Percentiles rank a stretch among this genome's conserved stretches.
Conservation (phyloP, 2,888 invertebrate genomes). For the Amphipyra berbera region DNA sequence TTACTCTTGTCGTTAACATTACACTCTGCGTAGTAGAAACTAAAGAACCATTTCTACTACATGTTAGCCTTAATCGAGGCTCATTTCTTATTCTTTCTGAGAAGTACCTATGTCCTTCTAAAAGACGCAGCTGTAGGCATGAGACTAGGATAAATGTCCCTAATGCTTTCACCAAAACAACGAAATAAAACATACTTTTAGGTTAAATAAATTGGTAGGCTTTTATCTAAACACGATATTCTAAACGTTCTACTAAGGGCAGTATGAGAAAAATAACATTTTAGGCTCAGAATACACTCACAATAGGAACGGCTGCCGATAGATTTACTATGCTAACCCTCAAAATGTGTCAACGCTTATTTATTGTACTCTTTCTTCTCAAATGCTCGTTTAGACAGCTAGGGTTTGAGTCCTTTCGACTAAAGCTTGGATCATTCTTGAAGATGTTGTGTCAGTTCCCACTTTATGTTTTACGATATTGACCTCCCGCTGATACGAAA, state of each 20-base stretch:
- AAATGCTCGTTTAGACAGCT: conserved; percentile 15
- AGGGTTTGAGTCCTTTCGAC: conserved; percentile 20
- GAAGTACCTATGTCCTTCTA: conserved; percentile 13
- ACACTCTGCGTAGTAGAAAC: not conserved
- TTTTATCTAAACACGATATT: conserved; percentile 51
- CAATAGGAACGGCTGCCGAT: conserved; percentile 16
- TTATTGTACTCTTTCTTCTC: conserved; percentile 41
- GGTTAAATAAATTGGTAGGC: conserved; percentile 30
- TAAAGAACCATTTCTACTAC: conserved; percentile 14
- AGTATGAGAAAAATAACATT: conserved; percentile 31
- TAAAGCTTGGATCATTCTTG: conserved; percentile 31
- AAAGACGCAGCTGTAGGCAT: conserved; percentile 29
- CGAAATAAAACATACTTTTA: conserved; percentile 26
- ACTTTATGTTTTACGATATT: conserved; percentile 39
- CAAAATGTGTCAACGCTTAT: conserved; percentile 34
- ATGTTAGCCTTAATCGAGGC: conserved; percentile 23
- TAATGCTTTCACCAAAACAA: conserved; percentile 31
- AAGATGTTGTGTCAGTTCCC: conserved; percentile 22
- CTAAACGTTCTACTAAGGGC: conserved; percentile 26
- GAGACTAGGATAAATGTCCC: conserved; percentile 17
- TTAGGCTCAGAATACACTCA: conserved; percentile 31
- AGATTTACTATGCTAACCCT: conserved; percentile 39
- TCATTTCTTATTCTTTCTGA: conserved; percentile 37
- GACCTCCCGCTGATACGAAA: not conserved
- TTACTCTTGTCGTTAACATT: too few species aligned